Percentiles rank a stretch among this genome's conserved stretches.
Conservation (phyloP, 92 coral and sea anemone species). For the Umimayanthus kanabou region DNA sequence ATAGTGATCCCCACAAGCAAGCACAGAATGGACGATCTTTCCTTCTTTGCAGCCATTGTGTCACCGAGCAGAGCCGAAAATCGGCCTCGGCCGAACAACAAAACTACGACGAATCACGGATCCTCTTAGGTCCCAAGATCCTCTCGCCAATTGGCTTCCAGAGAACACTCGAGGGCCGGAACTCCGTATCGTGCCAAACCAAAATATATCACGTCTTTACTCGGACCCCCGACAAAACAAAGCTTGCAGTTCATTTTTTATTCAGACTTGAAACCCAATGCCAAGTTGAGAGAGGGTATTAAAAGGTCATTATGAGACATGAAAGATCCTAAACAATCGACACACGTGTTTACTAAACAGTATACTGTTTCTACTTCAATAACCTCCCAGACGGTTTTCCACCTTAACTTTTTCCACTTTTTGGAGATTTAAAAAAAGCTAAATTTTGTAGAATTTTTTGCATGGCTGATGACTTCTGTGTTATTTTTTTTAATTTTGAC, state of each 20-base stretch:
- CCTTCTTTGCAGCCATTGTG: slow-evolving; percentile 42
- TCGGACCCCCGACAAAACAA: slow-evolving; percentile 21
- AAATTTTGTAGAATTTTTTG: too few relatives aligned
- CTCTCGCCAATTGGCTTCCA: slow-evolving; percentile 19
- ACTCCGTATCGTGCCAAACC: background rate
- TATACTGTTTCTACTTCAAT: background rate
- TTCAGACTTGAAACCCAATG: slow-evolving; percentile 35
- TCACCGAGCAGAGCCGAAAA: slow-evolving; percentile 34
- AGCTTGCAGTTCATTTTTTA: slow-evolving; percentile 5
- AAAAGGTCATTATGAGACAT: slow-evolving; percentile 28
- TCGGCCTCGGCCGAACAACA: slow-evolving; percentile 35
- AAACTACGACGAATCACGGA: background rate
- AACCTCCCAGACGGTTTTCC: background rate
- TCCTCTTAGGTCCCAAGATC: background rate
- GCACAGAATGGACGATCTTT: slow-evolving; percentile 33
- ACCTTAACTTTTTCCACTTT: too few relatives aligned
- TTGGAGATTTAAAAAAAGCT: too few relatives aligned
- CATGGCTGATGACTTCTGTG: too few relatives aligned
- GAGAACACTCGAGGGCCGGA: slow-evolving; percentile 2
- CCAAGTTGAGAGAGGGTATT: background rate
- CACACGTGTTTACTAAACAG: background rate
- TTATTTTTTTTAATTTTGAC: too few relatives aligned
- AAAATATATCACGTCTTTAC: slow-evolving; percentile 20
- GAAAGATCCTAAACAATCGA: slow-evolving; percentile 15
- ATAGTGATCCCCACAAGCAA: slow-evolving; percentile 21